These are phyloP conservation scores for Leucophenga maculata DNA, from an alignment of 2,888 invertebrate genomes.

Conservation along the genomic window DNA sequence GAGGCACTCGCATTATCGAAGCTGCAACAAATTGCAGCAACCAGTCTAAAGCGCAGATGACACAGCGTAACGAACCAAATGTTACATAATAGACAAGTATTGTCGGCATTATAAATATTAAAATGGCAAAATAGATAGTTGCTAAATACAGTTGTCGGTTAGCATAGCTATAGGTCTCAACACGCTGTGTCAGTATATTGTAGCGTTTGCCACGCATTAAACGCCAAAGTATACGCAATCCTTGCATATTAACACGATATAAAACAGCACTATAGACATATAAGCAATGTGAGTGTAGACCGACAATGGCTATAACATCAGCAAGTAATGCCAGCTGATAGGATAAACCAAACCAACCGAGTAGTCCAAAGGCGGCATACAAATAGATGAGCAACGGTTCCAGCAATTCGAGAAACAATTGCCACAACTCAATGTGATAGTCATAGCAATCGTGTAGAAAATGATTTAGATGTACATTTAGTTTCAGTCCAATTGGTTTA, in stretches of 20 bases:
- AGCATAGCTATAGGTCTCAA: constrained; percentile 58
- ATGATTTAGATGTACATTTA: constrained; percentile 71
- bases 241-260: constrained; percentile 69
- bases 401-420: constrained; percentile 65
- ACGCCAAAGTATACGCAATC: constrained; percentile 69
- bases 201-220: constrained; percentile 70
- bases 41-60: not conserved
- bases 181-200: constrained; percentile 64
- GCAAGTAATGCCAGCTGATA: constrained; percentile 70
- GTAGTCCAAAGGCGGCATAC: constrained; percentile 61
- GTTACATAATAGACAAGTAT: constrained; percentile 70
- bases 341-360: constrained; percentile 70
- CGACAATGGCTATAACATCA: constrained; percentile 68
- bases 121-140: constrained; percentile 70
- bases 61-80: constrained; percentile 54
- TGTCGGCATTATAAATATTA: constrained; percentile 71
- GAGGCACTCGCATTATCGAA: not conserved
- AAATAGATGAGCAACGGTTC: not conserved
- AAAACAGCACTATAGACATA: constrained; percentile 72
- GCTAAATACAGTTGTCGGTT: constrained; percentile 71
- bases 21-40: not conserved
- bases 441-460: constrained; percentile 71
- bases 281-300: constrained; percentile 71
- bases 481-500: constrained; percentile 70
- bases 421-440: constrained; percentile 72